Conservation (phyloP, 2,797 vertebrate species). For the Hapalemur alaotrensis region DNA sequence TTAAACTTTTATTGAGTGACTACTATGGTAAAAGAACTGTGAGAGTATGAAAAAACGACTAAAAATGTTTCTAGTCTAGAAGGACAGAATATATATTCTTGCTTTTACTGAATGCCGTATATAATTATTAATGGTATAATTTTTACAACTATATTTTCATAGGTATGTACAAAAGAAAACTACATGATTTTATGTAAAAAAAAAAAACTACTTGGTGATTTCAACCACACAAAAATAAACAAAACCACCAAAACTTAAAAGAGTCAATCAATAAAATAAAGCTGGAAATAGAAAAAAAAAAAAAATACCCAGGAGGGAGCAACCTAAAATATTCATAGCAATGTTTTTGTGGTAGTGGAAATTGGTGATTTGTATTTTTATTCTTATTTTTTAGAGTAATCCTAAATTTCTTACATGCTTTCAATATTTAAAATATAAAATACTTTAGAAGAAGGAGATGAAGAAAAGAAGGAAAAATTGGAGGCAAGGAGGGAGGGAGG, state of each 20-base stretch:
- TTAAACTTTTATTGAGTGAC: background rate
- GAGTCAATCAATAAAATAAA: background rate
- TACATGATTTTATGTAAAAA: background rate
- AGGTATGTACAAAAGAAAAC: background rate
- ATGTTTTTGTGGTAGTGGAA: background rate
- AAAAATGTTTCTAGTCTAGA: background rate
- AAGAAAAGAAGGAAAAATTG: background rate
- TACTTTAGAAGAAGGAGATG: background rate
- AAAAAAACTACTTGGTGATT: background rate
- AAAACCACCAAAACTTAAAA: background rate
- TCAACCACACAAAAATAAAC: background rate
- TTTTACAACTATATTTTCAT: background rate
- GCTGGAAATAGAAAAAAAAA: background rate
- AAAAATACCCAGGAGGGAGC: background rate
- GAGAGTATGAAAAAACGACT: background rate
- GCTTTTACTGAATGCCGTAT: background rate
- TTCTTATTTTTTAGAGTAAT: background rate
- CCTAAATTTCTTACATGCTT: background rate
- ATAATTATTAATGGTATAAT: conserved; percentile 3
- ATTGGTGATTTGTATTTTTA: background rate
- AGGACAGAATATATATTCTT: conserved; percentile 5
- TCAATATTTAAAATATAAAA: background rate
- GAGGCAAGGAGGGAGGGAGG: background rate
- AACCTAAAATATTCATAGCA: background rate
- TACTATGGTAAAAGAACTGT: background rate